Conservation (phyloP, 2,113 vertebrate genomes). For the Aix galericulata region DNA sequence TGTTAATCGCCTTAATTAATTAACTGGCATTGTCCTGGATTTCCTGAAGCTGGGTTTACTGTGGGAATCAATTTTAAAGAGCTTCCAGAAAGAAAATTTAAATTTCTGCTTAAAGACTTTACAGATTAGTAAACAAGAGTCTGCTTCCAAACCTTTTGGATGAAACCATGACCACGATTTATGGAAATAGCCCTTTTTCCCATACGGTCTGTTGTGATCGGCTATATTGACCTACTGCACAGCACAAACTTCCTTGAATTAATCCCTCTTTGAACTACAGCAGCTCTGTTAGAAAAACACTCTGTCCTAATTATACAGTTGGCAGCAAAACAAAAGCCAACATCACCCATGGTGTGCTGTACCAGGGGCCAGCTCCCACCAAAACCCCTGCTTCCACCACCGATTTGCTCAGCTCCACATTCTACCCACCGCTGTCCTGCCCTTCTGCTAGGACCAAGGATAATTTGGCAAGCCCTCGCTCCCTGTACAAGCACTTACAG, state of each 20-base stretch:
- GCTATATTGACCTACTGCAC: conserved; percentile 25
- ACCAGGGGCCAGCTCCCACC: background rate
- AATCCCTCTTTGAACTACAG: conserved; percentile 5
- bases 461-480: conserved; percentile 5
- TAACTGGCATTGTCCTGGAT: conserved; percentile 54
- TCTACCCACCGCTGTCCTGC: background rate
- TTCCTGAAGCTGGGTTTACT: conserved; percentile 52
- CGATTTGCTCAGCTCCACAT: background rate
- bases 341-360: fast-evolving
- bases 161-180: background rate
- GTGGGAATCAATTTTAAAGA: conserved; percentile 58
- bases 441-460: background rate
- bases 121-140: conserved; percentile 38
- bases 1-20: conserved; percentile 67
- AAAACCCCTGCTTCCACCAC: background rate
- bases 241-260: conserved; percentile 14
- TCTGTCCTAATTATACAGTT: background rate
- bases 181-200: background rate
- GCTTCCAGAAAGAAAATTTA: conserved; percentile 50
- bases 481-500: conserved; percentile 11
- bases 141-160: conserved; percentile 36
- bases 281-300: background rate
- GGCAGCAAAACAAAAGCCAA: background rate
- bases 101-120: conserved; percentile 30
- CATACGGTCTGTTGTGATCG: background rate